Percentiles rank a stretch among this genome's conserved stretches.
phyloP scores from a whole-genome alignment of 2,113 vertebrate species.

The Podocnemis expansa region DNA sequence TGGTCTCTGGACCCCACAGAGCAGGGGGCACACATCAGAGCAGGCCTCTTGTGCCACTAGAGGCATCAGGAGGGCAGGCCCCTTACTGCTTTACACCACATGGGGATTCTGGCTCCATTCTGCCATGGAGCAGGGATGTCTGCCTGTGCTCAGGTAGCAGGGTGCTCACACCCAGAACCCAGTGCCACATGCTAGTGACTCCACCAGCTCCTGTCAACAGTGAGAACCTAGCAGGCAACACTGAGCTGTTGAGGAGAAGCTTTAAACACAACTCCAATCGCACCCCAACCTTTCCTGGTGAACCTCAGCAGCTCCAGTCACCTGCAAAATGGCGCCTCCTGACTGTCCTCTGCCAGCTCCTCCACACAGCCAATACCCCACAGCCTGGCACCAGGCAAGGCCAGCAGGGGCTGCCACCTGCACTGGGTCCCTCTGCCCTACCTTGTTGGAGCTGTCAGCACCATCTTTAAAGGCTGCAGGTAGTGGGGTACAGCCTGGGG shows the following conservation, averaged over 20 bases:
- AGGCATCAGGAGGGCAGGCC: constrained; percentile 1
- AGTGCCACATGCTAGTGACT: neutral
- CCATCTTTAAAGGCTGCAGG: neutral
- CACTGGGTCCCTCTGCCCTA: neutral
- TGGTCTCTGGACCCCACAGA: constrained; percentile 15
- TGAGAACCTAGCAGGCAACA: no score
- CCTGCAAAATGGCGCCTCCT: neutral
- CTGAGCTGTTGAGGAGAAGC: no score
- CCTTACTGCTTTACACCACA: neutral
- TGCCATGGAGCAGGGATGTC: constrained; percentile 13
- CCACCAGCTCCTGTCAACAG: neutral
- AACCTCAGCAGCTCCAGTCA: neutral
- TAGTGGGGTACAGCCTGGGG: neutral
- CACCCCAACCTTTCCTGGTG: neutral
- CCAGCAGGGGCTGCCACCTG: neutral
- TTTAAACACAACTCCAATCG: neutral
- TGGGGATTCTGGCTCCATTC: rapidly evolving
- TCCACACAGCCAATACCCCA: neutral
- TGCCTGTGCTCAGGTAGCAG: neutral
- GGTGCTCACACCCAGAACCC: neutral
- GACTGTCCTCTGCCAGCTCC: neutral
- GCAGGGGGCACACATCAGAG: neutral
- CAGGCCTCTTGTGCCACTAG: neutral
- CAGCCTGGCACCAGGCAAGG: neutral
- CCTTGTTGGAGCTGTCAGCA: neutral